A percentile compares a stretch with the other conserved stretches of the same genome.
phyloP scores from a whole-genome alignment of 2,888 invertebrate species.

The Hypomecis atomaria region DNA sequence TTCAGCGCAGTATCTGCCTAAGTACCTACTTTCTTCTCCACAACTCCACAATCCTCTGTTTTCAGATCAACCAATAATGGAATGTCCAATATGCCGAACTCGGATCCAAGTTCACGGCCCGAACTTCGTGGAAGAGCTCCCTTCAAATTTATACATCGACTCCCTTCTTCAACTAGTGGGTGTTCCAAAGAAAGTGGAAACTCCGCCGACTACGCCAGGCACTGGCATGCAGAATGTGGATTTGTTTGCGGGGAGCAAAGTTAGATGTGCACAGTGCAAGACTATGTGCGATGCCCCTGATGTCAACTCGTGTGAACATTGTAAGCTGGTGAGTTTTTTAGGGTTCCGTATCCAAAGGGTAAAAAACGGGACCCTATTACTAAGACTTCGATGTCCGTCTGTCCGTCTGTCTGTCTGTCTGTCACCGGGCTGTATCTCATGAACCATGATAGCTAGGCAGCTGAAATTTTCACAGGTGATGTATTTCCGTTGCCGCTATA shows the following conservation, averaged over 20 bases:
- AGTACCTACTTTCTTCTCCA: background rate
- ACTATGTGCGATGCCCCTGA: conserved; percentile 65
- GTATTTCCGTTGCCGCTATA: no score
- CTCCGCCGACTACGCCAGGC: conserved; percentile 56
- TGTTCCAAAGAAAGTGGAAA: conserved; percentile 48
- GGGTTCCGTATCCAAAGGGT: no score
- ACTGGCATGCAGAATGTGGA: conserved; percentile 61
- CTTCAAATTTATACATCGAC: conserved; percentile 88
- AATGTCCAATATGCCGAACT: conserved; percentile 86
- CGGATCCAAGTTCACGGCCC: conserved; percentile 75
- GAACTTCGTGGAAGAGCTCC: conserved; percentile 83
- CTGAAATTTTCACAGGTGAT: no score
- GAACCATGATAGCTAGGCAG: no score
- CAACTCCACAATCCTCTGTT: conserved; percentile 25
- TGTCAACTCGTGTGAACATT: conserved; percentile 82
- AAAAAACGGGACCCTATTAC: no score
- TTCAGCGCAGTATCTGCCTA: background rate
- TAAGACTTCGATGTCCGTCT: no score
- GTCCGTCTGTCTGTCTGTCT: no score
- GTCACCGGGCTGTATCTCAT: no score
- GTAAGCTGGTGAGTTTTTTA: conserved; percentile 83
- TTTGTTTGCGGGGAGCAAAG: conserved; percentile 67
- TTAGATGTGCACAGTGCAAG: conserved; percentile 68
- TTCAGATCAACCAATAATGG: conserved; percentile 67
- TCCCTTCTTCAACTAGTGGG: conserved; percentile 83